phyloP scores from a whole-genome alignment of 2,797 vertebrate genomes.

The Adrianichthys oophorus region DNA sequence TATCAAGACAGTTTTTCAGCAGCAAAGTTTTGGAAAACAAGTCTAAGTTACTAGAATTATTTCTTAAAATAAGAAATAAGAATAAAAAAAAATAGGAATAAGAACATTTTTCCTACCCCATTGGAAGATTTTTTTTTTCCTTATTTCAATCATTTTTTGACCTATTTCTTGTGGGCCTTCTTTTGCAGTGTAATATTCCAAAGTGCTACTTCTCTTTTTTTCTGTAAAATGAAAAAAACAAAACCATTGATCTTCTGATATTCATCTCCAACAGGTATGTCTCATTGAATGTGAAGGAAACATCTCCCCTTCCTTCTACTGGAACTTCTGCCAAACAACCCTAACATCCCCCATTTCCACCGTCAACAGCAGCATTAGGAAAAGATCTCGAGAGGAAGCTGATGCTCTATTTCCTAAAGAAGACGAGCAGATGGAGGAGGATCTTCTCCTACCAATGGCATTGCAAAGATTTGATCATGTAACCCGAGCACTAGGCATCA shows the following conservation, averaged over 20 bases:
- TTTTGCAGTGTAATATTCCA: no score
- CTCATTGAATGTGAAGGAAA: conserved; percentile 85
- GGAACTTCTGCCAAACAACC: conserved; percentile 81
- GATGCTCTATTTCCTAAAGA: conserved; percentile 67
- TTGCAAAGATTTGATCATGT: conserved; percentile 74
- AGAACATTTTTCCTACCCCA: no score
- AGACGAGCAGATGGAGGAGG: conserved; percentile 61
- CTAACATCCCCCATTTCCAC: conserved; percentile 54
- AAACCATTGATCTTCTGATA: conserved; percentile 6
- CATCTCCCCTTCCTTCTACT: conserved; percentile 75
- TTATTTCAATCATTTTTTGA: no score
- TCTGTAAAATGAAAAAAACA: neutral
- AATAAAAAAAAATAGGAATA: no score
- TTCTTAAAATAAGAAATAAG: no score
- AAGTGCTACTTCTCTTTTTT: no score
- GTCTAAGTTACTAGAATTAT: no score
- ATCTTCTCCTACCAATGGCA: conserved; percentile 54
- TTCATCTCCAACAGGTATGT: conserved; percentile 80
- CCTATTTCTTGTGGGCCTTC: no score
- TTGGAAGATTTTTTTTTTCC: no score
- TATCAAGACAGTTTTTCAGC: no score
- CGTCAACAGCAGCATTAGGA: conserved; percentile 55
- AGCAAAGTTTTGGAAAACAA: no score
- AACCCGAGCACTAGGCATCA: conserved; percentile 60
- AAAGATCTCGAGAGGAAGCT: conserved; percentile 76